Evolutionary conservation across 92 coral and sea anemone genomes (phyloP).

Genomic region (Anthopleura xanthogrammica): DNA sequence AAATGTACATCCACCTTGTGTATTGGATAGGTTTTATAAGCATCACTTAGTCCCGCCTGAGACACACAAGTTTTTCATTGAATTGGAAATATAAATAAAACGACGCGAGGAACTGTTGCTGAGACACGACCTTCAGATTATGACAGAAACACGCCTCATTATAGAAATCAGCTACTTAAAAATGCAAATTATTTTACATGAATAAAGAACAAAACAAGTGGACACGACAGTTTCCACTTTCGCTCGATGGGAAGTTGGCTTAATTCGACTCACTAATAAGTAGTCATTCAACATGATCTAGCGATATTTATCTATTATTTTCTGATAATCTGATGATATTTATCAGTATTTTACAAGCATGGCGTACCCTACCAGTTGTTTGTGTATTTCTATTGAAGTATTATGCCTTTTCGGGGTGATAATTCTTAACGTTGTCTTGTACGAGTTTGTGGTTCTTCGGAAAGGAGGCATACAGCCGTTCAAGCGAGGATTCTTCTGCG

Average conservation of each 20-base stretch:
- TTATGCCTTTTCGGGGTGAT: constrained; percentile 22
- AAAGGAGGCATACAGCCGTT: constrained; percentile 32
- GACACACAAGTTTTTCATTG: too few relatives aligned
- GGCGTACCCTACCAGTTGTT: constrained; percentile 16
- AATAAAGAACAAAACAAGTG: too few relatives aligned
- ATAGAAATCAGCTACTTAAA: too few relatives aligned
- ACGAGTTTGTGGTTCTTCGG: constrained; percentile 11
- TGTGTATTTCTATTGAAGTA: constrained; percentile 27
- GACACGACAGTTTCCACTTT: too few relatives aligned
- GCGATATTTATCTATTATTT: background rate
- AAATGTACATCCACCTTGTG: too few relatives aligned
- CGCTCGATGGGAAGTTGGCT: background rate
- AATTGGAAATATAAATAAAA: too few relatives aligned
- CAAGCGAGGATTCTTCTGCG: constrained; percentile 78
- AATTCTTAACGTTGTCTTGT: constrained; percentile 19
- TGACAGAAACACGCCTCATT: too few relatives aligned
- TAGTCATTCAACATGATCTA: background rate
- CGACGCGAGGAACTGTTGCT: too few relatives aligned
- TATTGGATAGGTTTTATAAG: too few relatives aligned
- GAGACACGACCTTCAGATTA: too few relatives aligned
- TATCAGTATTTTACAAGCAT: background rate
- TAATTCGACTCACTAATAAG: background rate
- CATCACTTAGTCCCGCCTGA: too few relatives aligned
- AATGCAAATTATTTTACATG: too few relatives aligned
- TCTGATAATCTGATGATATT: background rate